Conservation (phyloP, 92 coral and sea anemone species). For the Phymanthus crucifer region DNA sequence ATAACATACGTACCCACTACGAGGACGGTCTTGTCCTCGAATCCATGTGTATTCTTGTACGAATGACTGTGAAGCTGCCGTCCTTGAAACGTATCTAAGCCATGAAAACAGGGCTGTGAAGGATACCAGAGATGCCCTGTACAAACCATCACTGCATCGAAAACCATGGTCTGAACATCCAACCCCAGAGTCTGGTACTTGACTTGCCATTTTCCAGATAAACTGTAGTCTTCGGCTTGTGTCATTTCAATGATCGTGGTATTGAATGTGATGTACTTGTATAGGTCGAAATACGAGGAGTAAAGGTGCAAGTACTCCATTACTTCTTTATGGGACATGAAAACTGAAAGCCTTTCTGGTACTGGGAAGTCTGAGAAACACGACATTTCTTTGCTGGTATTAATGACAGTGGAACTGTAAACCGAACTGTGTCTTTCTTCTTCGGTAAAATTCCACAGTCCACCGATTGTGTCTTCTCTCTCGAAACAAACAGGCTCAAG, state of each 20-base stretch:
- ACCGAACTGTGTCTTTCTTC: constrained; percentile 47
- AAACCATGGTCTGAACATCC: constrained; percentile 23
- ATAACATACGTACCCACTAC: constrained; percentile 47
- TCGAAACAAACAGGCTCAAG: constrained; percentile 66
- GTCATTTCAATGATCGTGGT: constrained; percentile 13
- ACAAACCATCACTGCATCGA: constrained; percentile 62
- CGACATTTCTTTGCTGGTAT: constrained; percentile 55
- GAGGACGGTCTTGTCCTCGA: constrained; percentile 43
- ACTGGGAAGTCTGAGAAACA: constrained; percentile 60
- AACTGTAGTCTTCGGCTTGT: constrained; percentile 25
- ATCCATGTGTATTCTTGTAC: constrained; percentile 29
- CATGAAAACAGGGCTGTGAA: constrained; percentile 39
- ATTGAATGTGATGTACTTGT: constrained; percentile 33
- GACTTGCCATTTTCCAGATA: constrained; percentile 46
- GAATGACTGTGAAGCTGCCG: constrained; percentile 39
- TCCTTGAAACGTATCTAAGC: constrained; percentile 34
- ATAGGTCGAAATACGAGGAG: constrained; percentile 32
- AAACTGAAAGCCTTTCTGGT: constrained; percentile 35
- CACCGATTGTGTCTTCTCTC: constrained; percentile 57
- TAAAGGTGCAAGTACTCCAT: constrained; percentile 43
- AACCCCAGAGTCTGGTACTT: constrained; percentile 3
- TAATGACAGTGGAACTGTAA: constrained; percentile 45
- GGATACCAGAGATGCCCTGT: constrained; percentile 53
- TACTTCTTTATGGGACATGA: constrained; percentile 28
- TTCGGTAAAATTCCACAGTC: constrained; percentile 63